These are phyloP conservation scores for Lepidocyrtinus sp. DNA, from an alignment of 2,888 invertebrate species.

Conservation along the genomic window DNA sequence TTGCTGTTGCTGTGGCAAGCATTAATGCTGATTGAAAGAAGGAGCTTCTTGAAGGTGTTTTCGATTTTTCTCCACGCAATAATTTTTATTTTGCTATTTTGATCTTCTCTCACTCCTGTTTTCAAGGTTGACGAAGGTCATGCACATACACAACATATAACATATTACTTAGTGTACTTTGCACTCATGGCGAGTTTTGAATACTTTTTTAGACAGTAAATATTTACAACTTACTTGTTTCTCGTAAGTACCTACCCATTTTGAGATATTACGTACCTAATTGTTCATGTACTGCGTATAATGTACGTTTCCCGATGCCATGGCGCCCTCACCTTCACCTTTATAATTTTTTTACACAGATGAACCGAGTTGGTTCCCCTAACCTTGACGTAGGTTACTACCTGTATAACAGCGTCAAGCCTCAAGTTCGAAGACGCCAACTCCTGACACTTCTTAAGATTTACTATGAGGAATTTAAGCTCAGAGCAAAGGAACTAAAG, in stretches of 20 bases:
- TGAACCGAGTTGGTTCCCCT: constrained; percentile 62
- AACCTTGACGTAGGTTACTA: constrained; percentile 62
- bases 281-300: no score
- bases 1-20: no score
- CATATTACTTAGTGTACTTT: no score
- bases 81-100: not conserved
- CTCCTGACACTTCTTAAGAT: constrained; percentile 42
- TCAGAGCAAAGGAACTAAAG: constrained; percentile 45
- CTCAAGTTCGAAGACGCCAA: constrained; percentile 47
- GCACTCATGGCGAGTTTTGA: no score
- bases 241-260: no score
- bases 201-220: not conserved
- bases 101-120: constrained; percentile 1
- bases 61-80: not conserved
- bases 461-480: constrained; percentile 58
- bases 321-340: not conserved
- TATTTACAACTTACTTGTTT: not conserved
- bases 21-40: no score
- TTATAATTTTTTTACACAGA: constrained; percentile 12
- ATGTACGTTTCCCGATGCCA: no score
- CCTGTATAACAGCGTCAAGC: constrained; percentile 58
- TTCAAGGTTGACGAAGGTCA: constrained; percentile 44
- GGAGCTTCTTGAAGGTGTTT: no score
- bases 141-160: not conserved
- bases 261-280: no score